Evolutionary conservation across 2,797 vertebrate species (phyloP).

Genomic region (Rhincodon typus): DNA sequence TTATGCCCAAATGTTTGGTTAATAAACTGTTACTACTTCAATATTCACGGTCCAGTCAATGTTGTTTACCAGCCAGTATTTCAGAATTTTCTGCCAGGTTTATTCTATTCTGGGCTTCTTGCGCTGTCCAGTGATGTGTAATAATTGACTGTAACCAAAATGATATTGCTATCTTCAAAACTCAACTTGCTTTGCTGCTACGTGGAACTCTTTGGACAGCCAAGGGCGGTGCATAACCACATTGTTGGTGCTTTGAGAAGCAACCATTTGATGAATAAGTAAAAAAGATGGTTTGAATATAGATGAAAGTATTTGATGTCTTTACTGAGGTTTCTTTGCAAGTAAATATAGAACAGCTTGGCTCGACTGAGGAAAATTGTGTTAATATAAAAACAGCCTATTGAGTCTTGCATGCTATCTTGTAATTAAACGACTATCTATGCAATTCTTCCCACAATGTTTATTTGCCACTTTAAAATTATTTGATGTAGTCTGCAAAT

Average conservation of each 20-base stretch:
- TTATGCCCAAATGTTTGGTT: background rate
- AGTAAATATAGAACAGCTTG: constrained; percentile 39
- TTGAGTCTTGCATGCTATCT: constrained; percentile 33
- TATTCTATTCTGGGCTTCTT: background rate
- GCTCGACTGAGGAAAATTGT: background rate
- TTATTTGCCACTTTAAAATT: background rate
- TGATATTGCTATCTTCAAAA: constrained; percentile 16
- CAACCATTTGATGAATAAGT: constrained; percentile 40
- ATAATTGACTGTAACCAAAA: background rate
- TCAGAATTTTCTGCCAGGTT: background rate
- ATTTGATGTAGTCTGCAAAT: background rate
- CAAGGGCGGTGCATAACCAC: constrained; percentile 36
- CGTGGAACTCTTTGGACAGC: constrained; percentile 18
- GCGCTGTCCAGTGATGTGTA: background rate
- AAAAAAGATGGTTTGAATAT: constrained; percentile 39
- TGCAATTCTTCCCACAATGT: background rate
- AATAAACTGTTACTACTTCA: background rate
- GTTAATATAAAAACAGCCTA: background rate
- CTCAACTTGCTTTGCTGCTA: background rate
- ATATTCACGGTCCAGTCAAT: background rate
- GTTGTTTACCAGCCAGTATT: background rate
- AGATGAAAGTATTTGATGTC: constrained; percentile 40
- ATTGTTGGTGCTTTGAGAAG: constrained; percentile 25
- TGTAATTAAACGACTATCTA: constrained; percentile 23
- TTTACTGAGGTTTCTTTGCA: constrained; percentile 40